Evolutionary conservation across 2,888 invertebrate species (phyloP).

Genomic region (Diarsia rubi): DNA sequence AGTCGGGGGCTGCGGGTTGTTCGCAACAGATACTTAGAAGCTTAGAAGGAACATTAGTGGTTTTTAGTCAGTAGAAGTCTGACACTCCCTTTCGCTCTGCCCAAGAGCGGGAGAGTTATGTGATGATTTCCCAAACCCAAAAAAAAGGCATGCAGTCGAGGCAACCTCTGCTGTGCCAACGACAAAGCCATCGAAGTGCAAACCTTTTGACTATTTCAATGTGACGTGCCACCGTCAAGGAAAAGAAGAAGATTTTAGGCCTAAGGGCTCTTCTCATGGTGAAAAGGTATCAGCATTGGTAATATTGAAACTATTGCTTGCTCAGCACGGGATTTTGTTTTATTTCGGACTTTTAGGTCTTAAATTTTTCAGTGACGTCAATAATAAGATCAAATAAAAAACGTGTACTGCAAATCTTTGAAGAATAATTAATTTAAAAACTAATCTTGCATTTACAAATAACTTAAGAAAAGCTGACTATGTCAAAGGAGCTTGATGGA

Average conservation of each 20-base stretch:
- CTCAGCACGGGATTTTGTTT: not conserved
- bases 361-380: not conserved
- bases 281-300: not conserved
- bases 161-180: not conserved
- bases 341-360: not conserved
- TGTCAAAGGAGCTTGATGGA: conserved; percentile 11
- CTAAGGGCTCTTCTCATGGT: not conserved
- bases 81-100: too few relatives aligned
- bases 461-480: not conserved
- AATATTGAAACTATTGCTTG: not conserved
- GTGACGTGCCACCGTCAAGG: not conserved
- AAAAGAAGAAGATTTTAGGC: not conserved
- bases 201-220: not conserved
- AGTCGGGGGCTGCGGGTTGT: too few relatives aligned
- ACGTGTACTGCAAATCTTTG: not conserved
- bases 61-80: too few relatives aligned
- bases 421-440: not conserved
- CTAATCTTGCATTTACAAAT: not conserved
- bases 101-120: too few relatives aligned
- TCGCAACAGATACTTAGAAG: too few relatives aligned
- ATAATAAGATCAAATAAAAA: not conserved
- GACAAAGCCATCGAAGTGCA: not conserved
- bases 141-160: not conserved
- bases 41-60: too few relatives aligned
- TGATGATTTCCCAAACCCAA: too few relatives aligned